These are phyloP conservation scores for Leptodactylus fuscus DNA, from an alignment of 2,113 vertebrate species.

Conservation along the genomic window DNA sequence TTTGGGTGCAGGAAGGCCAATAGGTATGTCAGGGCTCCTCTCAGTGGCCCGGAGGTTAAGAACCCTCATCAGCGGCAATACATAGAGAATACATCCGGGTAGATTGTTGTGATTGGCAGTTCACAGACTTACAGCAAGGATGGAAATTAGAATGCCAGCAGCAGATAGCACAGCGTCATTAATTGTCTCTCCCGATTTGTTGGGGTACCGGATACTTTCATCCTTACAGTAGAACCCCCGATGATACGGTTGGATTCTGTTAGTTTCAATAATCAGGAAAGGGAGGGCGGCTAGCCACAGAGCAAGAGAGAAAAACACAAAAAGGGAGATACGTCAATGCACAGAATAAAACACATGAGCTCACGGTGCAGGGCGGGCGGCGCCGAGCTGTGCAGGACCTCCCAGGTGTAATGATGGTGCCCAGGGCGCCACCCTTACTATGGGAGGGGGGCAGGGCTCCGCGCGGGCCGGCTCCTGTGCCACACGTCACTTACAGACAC, in stretches of 20 bases:
- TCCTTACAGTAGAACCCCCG: conserved; percentile 94
- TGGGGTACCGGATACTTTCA: conserved; percentile 95
- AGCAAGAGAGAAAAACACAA: conserved; percentile 66
- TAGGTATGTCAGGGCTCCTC: too few species aligned
- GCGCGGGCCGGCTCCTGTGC: conserved; percentile 59
- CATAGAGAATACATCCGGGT: neutral
- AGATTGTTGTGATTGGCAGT: neutral
- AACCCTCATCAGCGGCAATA: neutral
- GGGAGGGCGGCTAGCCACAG: conserved; percentile 89
- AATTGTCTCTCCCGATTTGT: conserved; percentile 94
- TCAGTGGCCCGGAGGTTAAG: neutral
- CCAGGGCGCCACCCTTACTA: conserved; percentile 38
- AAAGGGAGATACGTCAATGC: conserved; percentile 62
- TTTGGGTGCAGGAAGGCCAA: too few species aligned
- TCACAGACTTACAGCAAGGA: conserved; percentile 89
- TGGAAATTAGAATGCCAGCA: conserved; percentile 94
- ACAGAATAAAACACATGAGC: neutral
- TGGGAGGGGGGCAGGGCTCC: conserved; percentile 60
- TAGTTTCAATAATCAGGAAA: conserved; percentile 98
- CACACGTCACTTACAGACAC: conserved; percentile 83
- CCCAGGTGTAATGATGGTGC: conserved; percentile 30
- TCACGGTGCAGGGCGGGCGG: neutral
- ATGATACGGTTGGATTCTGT: conserved; percentile 92
- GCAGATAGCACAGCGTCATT: conserved; percentile 93
- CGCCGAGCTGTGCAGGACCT: neutral